Conservation (phyloP, 2,113 vertebrate genomes). For the Rhinopomastus cyanomelas region DNA sequence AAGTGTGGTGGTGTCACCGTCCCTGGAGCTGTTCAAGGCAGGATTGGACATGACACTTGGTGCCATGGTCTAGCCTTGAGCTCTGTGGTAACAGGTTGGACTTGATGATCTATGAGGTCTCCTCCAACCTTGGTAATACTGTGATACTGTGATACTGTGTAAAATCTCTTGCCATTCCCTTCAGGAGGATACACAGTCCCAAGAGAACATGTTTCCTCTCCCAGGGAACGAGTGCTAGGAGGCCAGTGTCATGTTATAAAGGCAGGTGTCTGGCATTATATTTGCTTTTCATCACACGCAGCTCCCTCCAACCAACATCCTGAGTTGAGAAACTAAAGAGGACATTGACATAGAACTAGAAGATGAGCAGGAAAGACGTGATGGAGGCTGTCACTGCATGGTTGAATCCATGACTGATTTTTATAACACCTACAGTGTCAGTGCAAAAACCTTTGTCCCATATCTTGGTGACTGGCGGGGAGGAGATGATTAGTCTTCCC, state of each 20-base stretch:
- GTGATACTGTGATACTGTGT: too few species aligned
- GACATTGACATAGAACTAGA: not conserved
- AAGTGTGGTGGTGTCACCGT: too few species aligned
- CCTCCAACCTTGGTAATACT: too few species aligned
- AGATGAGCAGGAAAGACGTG: not conserved
- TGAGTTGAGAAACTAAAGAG: not conserved
- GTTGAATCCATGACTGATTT: not conserved
- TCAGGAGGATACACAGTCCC: not conserved
- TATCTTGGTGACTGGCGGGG: not conserved
- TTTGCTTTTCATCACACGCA: not conserved
- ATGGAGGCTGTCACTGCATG: not conserved
- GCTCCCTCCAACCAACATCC: not conserved
- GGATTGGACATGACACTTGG: too few species aligned
- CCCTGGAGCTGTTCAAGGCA: too few species aligned
- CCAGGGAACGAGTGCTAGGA: not conserved
- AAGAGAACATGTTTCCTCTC: not conserved
- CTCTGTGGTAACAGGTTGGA: too few species aligned
- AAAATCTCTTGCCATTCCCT: not conserved
- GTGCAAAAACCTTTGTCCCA: not conserved
- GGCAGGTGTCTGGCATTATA: not conserved
- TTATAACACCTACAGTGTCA: not conserved
- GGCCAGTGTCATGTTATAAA: not conserved
- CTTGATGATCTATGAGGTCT: too few species aligned
- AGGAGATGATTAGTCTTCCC: not conserved
- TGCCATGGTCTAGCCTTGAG: too few species aligned